phyloP scores from a whole-genome alignment of 2,113 vertebrate species.

The Strix aluco region DNA sequence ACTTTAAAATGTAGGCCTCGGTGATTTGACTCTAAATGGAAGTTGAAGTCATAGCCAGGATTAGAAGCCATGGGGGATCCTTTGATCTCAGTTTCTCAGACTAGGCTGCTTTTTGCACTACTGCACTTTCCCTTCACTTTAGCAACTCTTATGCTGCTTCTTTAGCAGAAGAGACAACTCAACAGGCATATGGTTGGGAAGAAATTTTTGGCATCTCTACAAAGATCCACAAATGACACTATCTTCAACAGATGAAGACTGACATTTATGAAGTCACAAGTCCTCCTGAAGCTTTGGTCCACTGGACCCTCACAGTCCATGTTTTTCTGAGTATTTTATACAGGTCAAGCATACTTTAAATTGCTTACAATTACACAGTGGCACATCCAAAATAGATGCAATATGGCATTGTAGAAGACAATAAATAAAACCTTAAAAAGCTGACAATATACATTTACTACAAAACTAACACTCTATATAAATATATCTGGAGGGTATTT shows the following conservation, averaged over 20 bases:
- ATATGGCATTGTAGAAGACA: neutral
- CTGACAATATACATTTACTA: neutral
- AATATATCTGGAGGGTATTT: neutral
- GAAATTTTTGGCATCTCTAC: slow-evolving; percentile 32
- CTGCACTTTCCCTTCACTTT: neutral
- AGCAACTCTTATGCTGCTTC: neutral
- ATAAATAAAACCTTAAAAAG: neutral
- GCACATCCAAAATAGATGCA: neutral
- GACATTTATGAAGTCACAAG: neutral
- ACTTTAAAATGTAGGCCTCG: neutral
- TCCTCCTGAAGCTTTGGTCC: neutral
- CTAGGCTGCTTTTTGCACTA: slow-evolving; percentile 4
- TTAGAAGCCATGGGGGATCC: slow-evolving; percentile 39
- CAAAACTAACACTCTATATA: neutral
- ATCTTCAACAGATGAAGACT: slow-evolving; percentile 9
- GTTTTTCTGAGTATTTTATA: neutral
- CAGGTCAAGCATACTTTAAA: neutral
- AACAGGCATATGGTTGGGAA: neutral
- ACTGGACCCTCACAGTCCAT: neutral
- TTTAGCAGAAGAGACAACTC: slow-evolving; percentile 19
- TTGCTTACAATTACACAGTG: neutral
- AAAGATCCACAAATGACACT: slow-evolving; percentile 19
- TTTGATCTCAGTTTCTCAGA: slow-evolving; percentile 54
- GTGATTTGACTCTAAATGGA: slow-evolving; percentile 39
- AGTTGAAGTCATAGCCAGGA: slow-evolving; percentile 20